Evolutionary conservation across 2,113 vertebrate genomes (phyloP).

Genomic region (Anser brachyrhynchus): DNA sequence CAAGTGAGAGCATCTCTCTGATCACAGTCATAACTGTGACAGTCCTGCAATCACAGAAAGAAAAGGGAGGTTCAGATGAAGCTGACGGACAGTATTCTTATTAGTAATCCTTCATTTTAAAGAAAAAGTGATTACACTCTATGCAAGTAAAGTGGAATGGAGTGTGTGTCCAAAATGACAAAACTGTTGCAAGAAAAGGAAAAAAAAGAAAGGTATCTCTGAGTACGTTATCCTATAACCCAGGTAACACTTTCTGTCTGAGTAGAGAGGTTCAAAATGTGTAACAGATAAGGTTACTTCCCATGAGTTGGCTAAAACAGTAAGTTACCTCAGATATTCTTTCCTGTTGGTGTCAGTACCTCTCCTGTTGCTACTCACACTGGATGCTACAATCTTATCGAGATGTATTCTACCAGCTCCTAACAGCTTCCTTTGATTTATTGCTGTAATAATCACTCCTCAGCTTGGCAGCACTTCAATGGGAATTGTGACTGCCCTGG

Average conservation of each 20-base stretch:
- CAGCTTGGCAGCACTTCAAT: not conserved
- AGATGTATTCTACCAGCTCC: not conserved
- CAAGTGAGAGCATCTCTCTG: not conserved
- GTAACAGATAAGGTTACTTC: not conserved
- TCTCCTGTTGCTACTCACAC: not conserved
- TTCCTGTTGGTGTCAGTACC: not conserved
- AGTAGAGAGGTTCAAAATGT: not conserved
- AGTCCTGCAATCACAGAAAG: not conserved
- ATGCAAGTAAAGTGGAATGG: fast-evolving
- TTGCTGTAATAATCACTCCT: constrained; percentile 29
- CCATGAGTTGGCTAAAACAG: not conserved
- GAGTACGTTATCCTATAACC: not conserved
- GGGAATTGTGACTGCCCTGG: not conserved
- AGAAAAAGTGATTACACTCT: not conserved
- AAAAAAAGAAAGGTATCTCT: not conserved
- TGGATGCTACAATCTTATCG: not conserved
- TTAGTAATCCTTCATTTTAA: not conserved
- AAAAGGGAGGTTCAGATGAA: not conserved
- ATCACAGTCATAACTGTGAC: not conserved
- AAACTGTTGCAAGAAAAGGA: not conserved
- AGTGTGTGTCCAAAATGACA: not conserved
- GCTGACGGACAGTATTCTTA: not conserved
- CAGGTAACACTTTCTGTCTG: not conserved
- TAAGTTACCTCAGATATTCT: not conserved
- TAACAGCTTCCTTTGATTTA: constrained; percentile 31